Conservation (phyloP, 2,113 vertebrate species). For the Petrocephalus microphthalmus region DNA sequence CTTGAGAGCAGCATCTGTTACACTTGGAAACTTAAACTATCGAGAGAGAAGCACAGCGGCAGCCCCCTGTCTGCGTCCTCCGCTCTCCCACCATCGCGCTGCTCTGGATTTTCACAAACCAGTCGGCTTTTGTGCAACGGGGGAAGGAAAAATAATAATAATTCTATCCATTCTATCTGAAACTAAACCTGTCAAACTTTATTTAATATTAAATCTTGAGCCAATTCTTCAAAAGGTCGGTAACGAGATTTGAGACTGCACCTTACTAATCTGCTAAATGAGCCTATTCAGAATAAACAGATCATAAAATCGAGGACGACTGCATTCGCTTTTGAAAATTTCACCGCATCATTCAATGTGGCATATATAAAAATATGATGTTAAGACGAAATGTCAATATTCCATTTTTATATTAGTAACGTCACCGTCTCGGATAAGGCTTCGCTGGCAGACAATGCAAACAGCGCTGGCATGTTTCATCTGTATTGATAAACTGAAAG, state of each 20-base stretch:
- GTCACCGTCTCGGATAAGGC: constrained; percentile 5
- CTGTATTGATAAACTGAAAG: background rate
- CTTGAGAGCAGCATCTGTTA: constrained; percentile 98
- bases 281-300: constrained; percentile 14
- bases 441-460: background rate
- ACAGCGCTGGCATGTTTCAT: background rate
- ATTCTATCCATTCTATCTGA: constrained; percentile 4
- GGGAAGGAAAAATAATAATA: constrained; percentile 10
- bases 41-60: constrained; percentile 69
- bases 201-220: constrained; percentile 11
- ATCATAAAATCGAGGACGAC: constrained; percentile 13
- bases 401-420: constrained; percentile 8
- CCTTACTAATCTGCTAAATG: constrained; percentile 10
- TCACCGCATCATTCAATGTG: constrained; percentile 18
- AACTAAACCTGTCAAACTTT: constrained; percentile 20
- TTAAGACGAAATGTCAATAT: constrained; percentile 8
- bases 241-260: constrained; percentile 20
- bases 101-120: constrained; percentile 17
- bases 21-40: constrained; percentile 99
- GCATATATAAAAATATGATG: constrained; percentile 10
- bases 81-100: constrained; percentile 49
- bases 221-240: constrained; percentile 7
- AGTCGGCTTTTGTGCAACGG: constrained; percentile 16
- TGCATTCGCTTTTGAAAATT: constrained; percentile 1
- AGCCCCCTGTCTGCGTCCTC: constrained; percentile 40